Evolutionary conservation across 1,140 invertebrate genomes (phyloP).

Genomic region (Ylistrum balloti): DNA sequence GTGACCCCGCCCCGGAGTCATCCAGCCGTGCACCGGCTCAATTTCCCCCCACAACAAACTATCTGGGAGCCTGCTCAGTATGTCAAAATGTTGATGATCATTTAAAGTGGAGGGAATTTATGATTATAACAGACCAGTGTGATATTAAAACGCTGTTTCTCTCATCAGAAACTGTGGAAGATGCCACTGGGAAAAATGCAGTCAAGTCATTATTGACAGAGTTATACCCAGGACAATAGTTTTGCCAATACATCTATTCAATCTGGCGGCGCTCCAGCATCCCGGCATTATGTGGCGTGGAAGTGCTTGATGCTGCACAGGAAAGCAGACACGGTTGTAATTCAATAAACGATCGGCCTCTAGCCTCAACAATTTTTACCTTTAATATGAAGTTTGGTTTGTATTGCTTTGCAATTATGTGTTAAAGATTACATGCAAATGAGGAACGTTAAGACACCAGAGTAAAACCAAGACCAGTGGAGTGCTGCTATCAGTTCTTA

Average conservation of each 20-base stretch:
- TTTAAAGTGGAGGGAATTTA: constrained; percentile 56
- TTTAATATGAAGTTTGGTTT: constrained; percentile 40
- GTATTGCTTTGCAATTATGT: constrained; percentile 11
- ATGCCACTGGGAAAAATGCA: constrained; percentile 48
- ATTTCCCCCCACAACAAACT: constrained; percentile 25
- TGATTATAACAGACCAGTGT: constrained; percentile 54
- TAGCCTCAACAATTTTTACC: constrained; percentile 32
- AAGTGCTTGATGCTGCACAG: constrained; percentile 32
- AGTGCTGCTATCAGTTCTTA: not conserved
- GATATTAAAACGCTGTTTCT: constrained; percentile 61
- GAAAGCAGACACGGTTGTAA: constrained; percentile 25
- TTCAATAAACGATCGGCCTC: constrained; percentile 38
- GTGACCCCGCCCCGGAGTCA: constrained; percentile 29
- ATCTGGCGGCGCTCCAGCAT: constrained; percentile 60
- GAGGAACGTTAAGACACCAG: constrained; percentile 1
- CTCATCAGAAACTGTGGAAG: constrained; percentile 57
- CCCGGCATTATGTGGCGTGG: constrained; percentile 40
- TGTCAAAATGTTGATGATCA: constrained; percentile 48
- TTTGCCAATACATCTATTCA: constrained; percentile 60
- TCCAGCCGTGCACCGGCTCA: constrained; percentile 29
- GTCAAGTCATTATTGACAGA: constrained; percentile 61
- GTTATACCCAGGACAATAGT: constrained; percentile 60
- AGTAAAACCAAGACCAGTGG: not conserved
- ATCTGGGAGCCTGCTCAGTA: not conserved
- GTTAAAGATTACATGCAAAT: constrained; percentile 35